Percentiles rank a stretch among this genome's conserved stretches.
These are phyloP conservation scores for Platycercus adscitus DNA, from an alignment of 2,113 vertebrate genomes.

Conservation along the genomic window DNA sequence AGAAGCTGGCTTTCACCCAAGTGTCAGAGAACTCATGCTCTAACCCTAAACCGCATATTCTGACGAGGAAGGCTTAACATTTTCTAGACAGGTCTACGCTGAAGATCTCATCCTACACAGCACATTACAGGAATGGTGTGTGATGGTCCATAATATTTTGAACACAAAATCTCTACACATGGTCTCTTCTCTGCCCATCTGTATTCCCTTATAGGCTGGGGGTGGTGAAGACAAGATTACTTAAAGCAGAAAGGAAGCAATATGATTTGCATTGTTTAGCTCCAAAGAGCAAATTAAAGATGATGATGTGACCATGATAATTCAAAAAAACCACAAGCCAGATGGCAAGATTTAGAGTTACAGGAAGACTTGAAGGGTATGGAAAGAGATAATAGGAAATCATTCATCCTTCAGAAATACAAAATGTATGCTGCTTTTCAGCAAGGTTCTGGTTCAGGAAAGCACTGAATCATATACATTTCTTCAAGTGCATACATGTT, in stretches of 20 bases:
- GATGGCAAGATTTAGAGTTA: neutral
- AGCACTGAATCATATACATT: neutral
- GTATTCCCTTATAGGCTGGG: neutral
- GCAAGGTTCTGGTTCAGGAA: neutral
- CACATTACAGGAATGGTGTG: neutral
- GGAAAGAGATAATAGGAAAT: neutral
- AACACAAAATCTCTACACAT: neutral
- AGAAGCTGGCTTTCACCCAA: neutral
- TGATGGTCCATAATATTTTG: neutral
- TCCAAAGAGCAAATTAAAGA: neutral
- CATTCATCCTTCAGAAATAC: neutral
- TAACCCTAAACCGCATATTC: neutral
- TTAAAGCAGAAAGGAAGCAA: neutral
- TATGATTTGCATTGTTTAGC: neutral
- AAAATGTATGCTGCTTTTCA: neutral
- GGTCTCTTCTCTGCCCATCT: neutral
- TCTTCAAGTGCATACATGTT: neutral
- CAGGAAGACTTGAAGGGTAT: neutral
- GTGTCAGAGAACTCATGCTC: neutral
- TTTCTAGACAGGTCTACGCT: neutral
- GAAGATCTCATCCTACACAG: neutral
- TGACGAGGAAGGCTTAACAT: neutral
- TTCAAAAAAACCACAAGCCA: neutral
- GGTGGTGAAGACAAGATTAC: neutral
- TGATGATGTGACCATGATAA: neutral